Evolutionary conservation across 2,888 invertebrate genomes (phyloP), one percentile per base, ranked within the genome.

Genomic region (Eutolmus rufibarbis): DNA sequence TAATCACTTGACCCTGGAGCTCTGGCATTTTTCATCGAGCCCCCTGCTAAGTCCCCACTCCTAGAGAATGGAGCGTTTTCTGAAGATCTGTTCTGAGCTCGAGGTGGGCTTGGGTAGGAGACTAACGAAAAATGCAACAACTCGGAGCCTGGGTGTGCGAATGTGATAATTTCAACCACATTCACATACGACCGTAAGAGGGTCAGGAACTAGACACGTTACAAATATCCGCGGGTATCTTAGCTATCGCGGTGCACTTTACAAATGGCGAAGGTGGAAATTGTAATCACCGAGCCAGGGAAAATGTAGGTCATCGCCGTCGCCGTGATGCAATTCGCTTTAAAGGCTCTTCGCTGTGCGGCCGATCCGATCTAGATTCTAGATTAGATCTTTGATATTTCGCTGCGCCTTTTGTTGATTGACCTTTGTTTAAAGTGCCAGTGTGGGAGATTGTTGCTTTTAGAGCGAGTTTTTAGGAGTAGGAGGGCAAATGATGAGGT

Each of bases 261-360:
- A 78, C 43, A 79, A 79, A 79, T 79, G 79, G 79, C 79, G 79
- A 79, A 79, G 79, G 79, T 79, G 79, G 79, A 79, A 79, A 79
- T 79, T 46, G 51, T 51, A 51, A 79, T 79, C 51, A 28, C 28
- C 79, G 28, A 66, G 66, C 66, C 28, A 8, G 12, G 51, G 79
- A 79, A 56, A 76, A 79, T 51, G 79, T 79, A 31, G 79, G 79
- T 79, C 79, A 79, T 28, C 79, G 5, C 16, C 51, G 23, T 51
- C 28, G 14, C 28, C 51, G 76, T 76, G 79, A 79, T 79, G 79
- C 79, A 79, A 79, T 79, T 79, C 51, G 31, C 28, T 37, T 79
- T 79, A 66, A 4, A 66, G 66, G 66, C 28, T 79, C 31, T 51
- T 37, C 23, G 12, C 12, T 9, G 14, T 78, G 37, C 76, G 16